Evolutionary conservation across 2,113 vertebrate genomes (phyloP).

Genomic region (Sterna hirundo): DNA sequence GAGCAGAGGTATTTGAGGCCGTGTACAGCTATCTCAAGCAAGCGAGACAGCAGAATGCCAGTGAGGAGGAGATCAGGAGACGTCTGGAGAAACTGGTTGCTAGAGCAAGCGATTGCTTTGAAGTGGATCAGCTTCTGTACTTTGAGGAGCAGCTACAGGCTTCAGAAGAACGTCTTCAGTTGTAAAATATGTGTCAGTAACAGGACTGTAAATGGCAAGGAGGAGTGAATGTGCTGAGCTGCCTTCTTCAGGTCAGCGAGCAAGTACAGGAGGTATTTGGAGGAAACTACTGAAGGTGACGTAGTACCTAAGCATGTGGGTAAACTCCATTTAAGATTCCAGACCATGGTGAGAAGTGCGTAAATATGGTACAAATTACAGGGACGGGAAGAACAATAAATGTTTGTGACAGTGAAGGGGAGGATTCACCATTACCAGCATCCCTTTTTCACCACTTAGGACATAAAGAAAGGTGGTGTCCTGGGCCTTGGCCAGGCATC

Average conservation of each 20-base stretch:
- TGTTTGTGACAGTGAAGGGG: background rate
- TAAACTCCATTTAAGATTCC: background rate
- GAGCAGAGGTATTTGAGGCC: conserved; percentile 70
- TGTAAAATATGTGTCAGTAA: background rate
- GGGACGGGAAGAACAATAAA: background rate
- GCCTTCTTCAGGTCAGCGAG: background rate
- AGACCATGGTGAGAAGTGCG: background rate
- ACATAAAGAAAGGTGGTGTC: background rate
- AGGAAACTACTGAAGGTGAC: background rate
- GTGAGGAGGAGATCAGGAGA: conserved; percentile 66
- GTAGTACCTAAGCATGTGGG: background rate
- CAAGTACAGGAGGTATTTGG: background rate
- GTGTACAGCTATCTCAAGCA: conserved; percentile 78
- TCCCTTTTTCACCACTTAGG: background rate
- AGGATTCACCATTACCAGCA: fast-evolving
- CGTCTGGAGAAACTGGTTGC: conserved; percentile 67
- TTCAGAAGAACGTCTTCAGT: background rate
- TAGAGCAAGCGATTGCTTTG: conserved; percentile 72
- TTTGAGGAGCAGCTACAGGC: conserved; percentile 78
- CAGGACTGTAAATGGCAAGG: background rate
- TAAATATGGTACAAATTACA: background rate
- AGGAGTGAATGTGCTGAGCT: background rate
- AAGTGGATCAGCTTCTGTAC: conserved; percentile 86
- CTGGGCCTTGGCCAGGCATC: fast-evolving
- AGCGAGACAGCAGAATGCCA: conserved; percentile 59